Base-by-base conservation (phyloP, 1,140 invertebrate species). In the Drosophila repleta region DNA sequence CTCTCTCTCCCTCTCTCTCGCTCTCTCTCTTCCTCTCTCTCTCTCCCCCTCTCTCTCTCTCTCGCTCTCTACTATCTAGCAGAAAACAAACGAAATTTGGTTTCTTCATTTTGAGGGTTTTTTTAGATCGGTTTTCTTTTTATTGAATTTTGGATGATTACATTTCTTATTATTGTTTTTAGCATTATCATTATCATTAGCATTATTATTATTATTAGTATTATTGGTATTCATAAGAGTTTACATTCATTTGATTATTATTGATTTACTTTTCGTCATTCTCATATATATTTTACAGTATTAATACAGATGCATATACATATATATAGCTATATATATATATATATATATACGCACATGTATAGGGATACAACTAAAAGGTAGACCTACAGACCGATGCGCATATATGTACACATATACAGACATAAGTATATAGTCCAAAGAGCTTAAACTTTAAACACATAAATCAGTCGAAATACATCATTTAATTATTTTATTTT, bases 391-490 rank as follows among this genome's bases (percentile, higher is more conserved):
- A 53, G 51, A 37, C 51, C 20, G 29, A 53, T 37, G 41, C 29
- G 4, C 29, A 37, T 18, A 71, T 39, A 13, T 48, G 17, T 8
- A 24, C 18, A 52, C 43, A 67, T 15, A 60, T 48, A 43, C 24
- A 48, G 21, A 35, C 18, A 49, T 69, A 63, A 61, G 20, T 62
- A 65, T 65, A 63, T 71, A 79, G 49, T 76, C 41, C 45, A 62
- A 71, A 62, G 64, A 62, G 55, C 71, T 77, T 79, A 74, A 79
- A 79, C 74, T 74, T 79, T 79, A 79, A 35, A 79, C 77, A 79
- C 74, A 79, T 79, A 67, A 77, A 77, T 79, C 77, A 79, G 77
- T 79, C 77, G 63, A 79, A 79, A 76, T 63, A 70, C 65, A 74
- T 77, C 56, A 62, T 74, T 69, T 63, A 82, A 57, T 66, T 61